Percentiles rank a stretch among this genome's conserved stretches.
Evolutionary conservation across 2,888 invertebrate species (phyloP).

Genomic region (Lottia scabra): DNA sequence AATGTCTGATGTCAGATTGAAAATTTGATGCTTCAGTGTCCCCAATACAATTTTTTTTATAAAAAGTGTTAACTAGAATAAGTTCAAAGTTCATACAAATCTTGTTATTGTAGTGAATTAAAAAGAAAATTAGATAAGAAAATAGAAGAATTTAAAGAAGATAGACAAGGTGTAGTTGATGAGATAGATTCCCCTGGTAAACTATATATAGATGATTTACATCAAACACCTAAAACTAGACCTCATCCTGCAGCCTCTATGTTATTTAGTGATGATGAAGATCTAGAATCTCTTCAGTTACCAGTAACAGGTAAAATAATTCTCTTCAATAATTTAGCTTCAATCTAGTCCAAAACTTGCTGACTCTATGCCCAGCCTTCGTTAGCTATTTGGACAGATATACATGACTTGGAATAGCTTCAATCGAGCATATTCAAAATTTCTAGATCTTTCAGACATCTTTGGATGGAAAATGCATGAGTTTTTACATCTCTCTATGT

Average conservation of each 20-base stretch:
- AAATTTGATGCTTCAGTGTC: too few relatives aligned
- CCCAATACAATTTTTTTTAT: too few relatives aligned
- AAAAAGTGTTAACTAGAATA: too few relatives aligned
- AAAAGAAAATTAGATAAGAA: constrained; percentile 43
- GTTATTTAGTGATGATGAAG: constrained; percentile 11
- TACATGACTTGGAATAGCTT: too few relatives aligned
- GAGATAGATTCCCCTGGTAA: background rate
- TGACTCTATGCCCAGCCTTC: too few relatives aligned
- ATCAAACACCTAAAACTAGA: constrained; percentile 6
- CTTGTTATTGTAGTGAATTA: constrained; percentile 39
- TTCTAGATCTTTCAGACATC: too few relatives aligned
- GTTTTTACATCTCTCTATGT: too few relatives aligned
- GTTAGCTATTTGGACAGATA: too few relatives aligned
- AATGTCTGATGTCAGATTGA: too few relatives aligned
- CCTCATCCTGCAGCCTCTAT: background rate
- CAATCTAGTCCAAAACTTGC: too few relatives aligned
- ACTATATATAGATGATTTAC: constrained; percentile 12
- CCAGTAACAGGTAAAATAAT: background rate
- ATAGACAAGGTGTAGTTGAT: background rate
- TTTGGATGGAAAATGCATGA: too few relatives aligned
- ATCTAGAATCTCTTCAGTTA: constrained; percentile 5
- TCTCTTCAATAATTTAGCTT: background rate
- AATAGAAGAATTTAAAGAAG: constrained; percentile 36
- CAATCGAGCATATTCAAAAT: too few relatives aligned
- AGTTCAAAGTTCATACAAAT: background rate